Evolutionary conservation across 2,113 vertebrate species (phyloP).

Genomic region (Festucalex cinctus): DNA sequence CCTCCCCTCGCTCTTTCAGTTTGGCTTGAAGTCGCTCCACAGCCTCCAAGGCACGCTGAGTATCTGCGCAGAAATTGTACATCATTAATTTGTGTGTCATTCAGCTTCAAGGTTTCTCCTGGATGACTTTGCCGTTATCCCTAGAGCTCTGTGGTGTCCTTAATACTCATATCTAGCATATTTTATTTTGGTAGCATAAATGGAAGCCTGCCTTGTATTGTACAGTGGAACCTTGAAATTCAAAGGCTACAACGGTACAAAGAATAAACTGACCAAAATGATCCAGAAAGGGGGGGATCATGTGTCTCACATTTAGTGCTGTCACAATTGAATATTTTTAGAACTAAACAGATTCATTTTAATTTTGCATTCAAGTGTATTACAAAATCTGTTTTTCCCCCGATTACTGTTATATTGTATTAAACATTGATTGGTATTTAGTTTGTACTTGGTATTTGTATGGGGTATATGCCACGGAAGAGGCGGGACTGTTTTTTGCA

Average conservation of each 20-base stretch:
- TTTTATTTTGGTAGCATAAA: neutral
- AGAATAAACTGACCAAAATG: too few species aligned
- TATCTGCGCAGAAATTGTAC: constrained; percentile 73
- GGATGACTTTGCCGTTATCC: constrained; percentile 13
- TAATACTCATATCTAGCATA: constrained; percentile 1
- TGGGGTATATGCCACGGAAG: too few species aligned
- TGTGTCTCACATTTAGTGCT: neutral
- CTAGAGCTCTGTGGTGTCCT: constrained; percentile 9
- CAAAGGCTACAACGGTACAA: neutral
- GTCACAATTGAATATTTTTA: too few species aligned
- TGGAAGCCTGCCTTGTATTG: neutral
- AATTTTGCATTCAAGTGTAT: too few species aligned
- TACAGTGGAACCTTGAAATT: neutral
- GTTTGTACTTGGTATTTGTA: too few species aligned
- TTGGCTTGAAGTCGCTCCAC: constrained; percentile 87
- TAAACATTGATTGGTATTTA: too few species aligned
- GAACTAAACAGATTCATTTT: too few species aligned
- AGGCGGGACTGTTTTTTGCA: too few species aligned
- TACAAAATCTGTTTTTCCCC: too few species aligned
- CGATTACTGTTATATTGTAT: too few species aligned
- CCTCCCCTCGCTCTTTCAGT: constrained; percentile 84
- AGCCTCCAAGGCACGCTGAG: constrained; percentile 83
- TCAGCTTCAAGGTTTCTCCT: constrained; percentile 14
- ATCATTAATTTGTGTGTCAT: constrained; percentile 14
- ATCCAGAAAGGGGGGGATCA: neutral